Evolutionary conservation across 64 coral and sea anemone genomes (phyloP).

Genomic region (Pocillopora damicornis): DNA sequence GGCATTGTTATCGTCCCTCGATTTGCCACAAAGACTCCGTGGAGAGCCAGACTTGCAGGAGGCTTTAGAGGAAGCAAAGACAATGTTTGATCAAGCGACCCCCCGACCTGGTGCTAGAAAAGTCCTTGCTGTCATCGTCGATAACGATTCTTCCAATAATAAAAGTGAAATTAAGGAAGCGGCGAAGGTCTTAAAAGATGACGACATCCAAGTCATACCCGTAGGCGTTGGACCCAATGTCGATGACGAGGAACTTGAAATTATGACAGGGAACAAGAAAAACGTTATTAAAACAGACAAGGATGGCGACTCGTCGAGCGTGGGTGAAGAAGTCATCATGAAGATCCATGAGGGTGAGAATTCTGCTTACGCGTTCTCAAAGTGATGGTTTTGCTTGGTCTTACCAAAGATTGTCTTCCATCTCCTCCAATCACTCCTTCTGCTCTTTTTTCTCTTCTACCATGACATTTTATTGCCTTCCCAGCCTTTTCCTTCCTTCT

Average conservation of each 20-base stretch:
- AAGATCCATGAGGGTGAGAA: slow-evolving; percentile 41
- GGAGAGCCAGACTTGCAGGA: slow-evolving; percentile 28
- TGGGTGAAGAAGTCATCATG: slow-evolving; percentile 47
- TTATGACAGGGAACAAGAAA: slow-evolving; percentile 20
- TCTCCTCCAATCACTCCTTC: no score
- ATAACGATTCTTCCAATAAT: slow-evolving; percentile 34
- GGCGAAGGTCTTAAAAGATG: slow-evolving; percentile 30
- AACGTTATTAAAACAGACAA: slow-evolving; percentile 52
- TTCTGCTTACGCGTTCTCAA: not conserved
- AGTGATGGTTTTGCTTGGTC: not conserved
- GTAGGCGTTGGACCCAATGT: slow-evolving; percentile 56
- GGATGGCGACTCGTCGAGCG: slow-evolving; percentile 22
- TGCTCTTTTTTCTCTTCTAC: no score
- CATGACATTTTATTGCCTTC: no score
- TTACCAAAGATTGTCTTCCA: no score
- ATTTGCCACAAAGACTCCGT: not conserved
- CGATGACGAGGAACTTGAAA: slow-evolving; percentile 45
- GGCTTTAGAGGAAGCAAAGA: slow-evolving; percentile 38
- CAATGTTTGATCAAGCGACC: slow-evolving; percentile 21
- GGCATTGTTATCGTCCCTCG: not conserved
- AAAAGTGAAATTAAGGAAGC: not conserved
- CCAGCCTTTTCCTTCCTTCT: no score
- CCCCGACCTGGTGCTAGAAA: slow-evolving; percentile 35
- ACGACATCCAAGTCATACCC: slow-evolving; percentile 49
- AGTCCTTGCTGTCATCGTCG: slow-evolving; percentile 44